A percentile compares a stretch with the other conserved stretches of the same genome.
Evolutionary conservation across 2,888 invertebrate species (phyloP).

Genomic region (Melitaea athalia): DNA sequence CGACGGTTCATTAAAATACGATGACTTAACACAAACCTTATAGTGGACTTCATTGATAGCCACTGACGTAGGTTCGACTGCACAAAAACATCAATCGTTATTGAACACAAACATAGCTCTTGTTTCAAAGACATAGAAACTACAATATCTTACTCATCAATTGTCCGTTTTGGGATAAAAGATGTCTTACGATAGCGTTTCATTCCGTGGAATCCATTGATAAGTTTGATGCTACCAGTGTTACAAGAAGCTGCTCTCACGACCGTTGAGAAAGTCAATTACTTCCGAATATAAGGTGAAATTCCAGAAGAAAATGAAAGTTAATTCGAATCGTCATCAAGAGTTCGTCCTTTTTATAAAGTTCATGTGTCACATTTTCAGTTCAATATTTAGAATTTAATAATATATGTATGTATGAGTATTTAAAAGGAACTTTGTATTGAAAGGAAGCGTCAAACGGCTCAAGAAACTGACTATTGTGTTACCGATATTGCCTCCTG

Average conservation of each 20-base stretch:
- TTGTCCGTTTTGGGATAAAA: conserved; percentile 69
- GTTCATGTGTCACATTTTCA: not conserved
- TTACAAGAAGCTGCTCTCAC: conserved; percentile 75
- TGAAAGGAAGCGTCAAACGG: not conserved
- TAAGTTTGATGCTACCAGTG: conserved; percentile 80
- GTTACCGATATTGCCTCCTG: conserved; percentile 2
- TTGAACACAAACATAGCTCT: conserved; percentile 50
- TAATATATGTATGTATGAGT: no score
- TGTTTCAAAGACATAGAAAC: conserved; percentile 51
- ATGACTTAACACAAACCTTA: conserved; percentile 80
- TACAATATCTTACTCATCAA: conserved; percentile 47
- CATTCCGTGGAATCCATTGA: conserved; percentile 81
- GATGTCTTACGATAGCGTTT: conserved; percentile 77
- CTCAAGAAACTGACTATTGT: conserved; percentile 1
- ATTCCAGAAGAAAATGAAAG: conserved; percentile 47
- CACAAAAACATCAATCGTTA: conserved; percentile 58
- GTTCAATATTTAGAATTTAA: not conserved
- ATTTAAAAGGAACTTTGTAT: not conserved
- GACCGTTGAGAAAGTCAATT: conserved; percentile 64
- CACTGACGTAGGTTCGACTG: conserved; percentile 72
- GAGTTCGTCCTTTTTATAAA: conserved; percentile 11
- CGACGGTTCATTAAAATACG: conserved; percentile 81
- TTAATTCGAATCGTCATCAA: conserved; percentile 37
- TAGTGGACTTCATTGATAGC: conserved; percentile 82
- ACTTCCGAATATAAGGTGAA: conserved; percentile 48